Percentiles rank a stretch among this genome's conserved stretches.
Conservation (phyloP, 2,888 invertebrate genomes). For the Eupeodes luniger region DNA sequence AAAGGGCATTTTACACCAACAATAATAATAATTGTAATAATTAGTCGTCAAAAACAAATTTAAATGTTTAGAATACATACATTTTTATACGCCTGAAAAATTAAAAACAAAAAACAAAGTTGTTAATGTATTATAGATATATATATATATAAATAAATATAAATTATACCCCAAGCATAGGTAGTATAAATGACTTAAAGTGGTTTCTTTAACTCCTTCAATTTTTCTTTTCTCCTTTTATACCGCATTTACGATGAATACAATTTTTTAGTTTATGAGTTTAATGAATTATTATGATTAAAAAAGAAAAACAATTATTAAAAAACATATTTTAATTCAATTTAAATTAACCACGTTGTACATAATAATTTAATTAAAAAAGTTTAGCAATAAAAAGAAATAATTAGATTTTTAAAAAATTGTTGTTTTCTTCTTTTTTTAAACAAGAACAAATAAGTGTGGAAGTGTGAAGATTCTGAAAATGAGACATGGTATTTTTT, state of each 20-base stretch:
- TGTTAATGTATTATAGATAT: constrained; percentile 66
- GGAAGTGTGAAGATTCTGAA: no score
- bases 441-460: not conserved
- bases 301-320: constrained; percentile 10
- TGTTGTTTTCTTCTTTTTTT: not conserved
- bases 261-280: constrained; percentile 42
- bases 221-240: constrained; percentile 52
- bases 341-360: constrained; percentile 32
- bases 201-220: constrained; percentile 56
- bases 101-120: constrained; percentile 10
- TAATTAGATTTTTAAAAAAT: constrained; percentile 28
- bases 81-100: constrained; percentile 42
- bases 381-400: constrained; percentile 38
- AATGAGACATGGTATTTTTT: no score
- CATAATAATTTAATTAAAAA: constrained; percentile 14
- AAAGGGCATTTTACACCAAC: constrained; percentile 39
- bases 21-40: not conserved
- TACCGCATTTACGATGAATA: constrained; percentile 63
- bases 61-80: constrained; percentile 48
- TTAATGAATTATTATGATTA: constrained; percentile 36
- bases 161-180: constrained; percentile 57
- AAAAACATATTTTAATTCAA: constrained; percentile 11
- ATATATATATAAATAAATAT: constrained; percentile 43
- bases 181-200: constrained; percentile 61
- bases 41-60: constrained; percentile 23